phyloP scores from a whole-genome alignment of 1,140 invertebrate species.

The Drosophila leontia region DNA sequence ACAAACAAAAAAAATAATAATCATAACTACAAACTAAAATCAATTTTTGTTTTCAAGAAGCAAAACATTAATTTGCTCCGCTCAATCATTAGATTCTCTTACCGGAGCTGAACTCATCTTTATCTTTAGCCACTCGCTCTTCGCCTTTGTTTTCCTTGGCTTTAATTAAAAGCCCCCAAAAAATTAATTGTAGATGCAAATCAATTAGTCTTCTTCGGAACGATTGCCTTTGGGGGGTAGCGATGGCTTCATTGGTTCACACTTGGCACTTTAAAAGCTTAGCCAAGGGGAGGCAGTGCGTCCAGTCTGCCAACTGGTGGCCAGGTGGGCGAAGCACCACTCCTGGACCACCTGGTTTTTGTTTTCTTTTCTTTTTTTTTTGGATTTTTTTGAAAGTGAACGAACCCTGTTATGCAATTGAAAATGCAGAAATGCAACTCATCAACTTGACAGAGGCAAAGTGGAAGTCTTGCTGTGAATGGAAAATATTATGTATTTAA shows the following conservation, averaged over 20 bases:
- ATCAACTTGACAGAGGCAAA: slow-evolving; percentile 34
- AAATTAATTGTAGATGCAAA: slow-evolving; percentile 49
- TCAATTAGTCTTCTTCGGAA: slow-evolving; percentile 36
- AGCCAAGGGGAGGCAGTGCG: slow-evolving; percentile 48
- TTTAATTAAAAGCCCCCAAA: slow-evolving; percentile 60
- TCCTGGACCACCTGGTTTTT: slow-evolving; percentile 7
- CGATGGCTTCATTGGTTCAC: slow-evolving; percentile 12
- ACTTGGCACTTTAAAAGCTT: slow-evolving; percentile 46
- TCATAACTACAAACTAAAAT: slow-evolving; percentile 9
- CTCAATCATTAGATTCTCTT: slow-evolving; percentile 63
- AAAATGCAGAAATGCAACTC: slow-evolving; percentile 43
- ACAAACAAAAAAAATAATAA: slow-evolving; percentile 6
- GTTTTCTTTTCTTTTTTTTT: slow-evolving; percentile 7
- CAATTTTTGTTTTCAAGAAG: slow-evolving; percentile 29
- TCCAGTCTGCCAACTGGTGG: slow-evolving; percentile 46
- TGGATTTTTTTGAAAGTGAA: slow-evolving; percentile 62
- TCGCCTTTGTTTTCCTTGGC: slow-evolving; percentile 39
- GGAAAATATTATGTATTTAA: slow-evolving; percentile 24
- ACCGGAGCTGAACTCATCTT: slow-evolving; percentile 52
- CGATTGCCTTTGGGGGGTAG: slow-evolving; percentile 14
- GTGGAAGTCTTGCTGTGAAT: slow-evolving; percentile 39
- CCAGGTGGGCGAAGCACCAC: slow-evolving; percentile 37
- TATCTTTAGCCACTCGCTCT: slow-evolving; percentile 40
- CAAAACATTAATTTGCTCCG: slow-evolving; percentile 47
- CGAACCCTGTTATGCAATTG: slow-evolving; percentile 48